Conservation (phyloP, 1,140 invertebrate genomes). For the Aricia agestis region DNA sequence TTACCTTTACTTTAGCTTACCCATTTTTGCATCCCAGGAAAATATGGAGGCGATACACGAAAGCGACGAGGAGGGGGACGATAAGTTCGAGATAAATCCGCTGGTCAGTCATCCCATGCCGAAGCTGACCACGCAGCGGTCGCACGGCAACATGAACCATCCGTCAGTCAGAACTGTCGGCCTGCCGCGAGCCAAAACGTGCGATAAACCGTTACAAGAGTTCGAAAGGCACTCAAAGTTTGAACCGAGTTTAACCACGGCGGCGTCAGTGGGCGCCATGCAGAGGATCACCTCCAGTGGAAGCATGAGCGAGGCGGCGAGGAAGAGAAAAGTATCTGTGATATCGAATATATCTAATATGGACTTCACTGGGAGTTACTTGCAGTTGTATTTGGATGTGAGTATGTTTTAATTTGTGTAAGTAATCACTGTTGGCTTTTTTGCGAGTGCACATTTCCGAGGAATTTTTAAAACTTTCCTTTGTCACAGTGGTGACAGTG, state of each 20-base stretch:
- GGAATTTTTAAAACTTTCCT: too few relatives aligned
- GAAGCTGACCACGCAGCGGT: constrained; percentile 60
- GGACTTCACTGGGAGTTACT: constrained; percentile 83
- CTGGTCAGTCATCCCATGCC: constrained; percentile 60
- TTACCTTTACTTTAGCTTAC: not conserved
- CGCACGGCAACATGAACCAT: constrained; percentile 63
- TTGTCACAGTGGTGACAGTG: too few relatives aligned
- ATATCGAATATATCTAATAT: constrained; percentile 83
- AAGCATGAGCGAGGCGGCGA: constrained; percentile 67
- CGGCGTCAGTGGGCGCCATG: constrained; percentile 73
- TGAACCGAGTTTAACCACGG: constrained; percentile 56
- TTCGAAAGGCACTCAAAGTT: constrained; percentile 57
- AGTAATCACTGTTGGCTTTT: too few relatives aligned
- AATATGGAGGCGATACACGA: constrained; percentile 78
- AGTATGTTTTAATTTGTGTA: constrained; percentile 33
- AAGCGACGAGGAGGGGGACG: constrained; percentile 76
- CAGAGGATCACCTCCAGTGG: constrained; percentile 75
- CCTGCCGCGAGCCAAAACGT: constrained; percentile 66
- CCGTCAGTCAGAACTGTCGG: constrained; percentile 62
- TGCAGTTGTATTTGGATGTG: constrained; percentile 81
- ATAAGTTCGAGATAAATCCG: constrained; percentile 71
- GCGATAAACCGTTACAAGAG: constrained; percentile 75
- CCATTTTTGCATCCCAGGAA: constrained; percentile 59
- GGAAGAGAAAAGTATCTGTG: constrained; percentile 79
- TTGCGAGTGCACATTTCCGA: too few relatives aligned